These are phyloP conservation scores for Pachyseris speciosa DNA, from an alignment of 64 coral and sea anemone species.

Conservation along the genomic window DNA sequence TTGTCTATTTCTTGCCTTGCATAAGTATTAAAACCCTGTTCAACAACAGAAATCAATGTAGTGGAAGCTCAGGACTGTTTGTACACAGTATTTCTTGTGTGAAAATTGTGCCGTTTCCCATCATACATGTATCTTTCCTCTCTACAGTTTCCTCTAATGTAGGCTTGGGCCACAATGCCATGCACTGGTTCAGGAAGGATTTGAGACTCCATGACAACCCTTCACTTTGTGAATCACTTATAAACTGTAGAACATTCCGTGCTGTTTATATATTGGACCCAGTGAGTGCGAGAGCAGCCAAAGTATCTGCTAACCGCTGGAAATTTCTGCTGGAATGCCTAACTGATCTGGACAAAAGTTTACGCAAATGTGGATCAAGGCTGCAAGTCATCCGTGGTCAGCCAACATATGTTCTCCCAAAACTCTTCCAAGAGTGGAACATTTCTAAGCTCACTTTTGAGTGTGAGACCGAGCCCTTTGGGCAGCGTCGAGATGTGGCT, in stretches of 20 bases:
- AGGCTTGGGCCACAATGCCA: constrained; percentile 68
- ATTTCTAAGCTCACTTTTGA: constrained; percentile 94
- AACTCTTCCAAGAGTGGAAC: constrained; percentile 92
- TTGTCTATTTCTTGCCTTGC: too few relatives aligned
- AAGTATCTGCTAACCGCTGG: constrained; percentile 87
- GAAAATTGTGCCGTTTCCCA: not conserved
- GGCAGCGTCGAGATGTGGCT: constrained; percentile 81
- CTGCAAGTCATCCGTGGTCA: constrained; percentile 94
- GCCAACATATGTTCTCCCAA: constrained; percentile 72
- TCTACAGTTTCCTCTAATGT: constrained; percentile 63
- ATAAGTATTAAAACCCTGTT: too few relatives aligned
- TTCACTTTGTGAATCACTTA: constrained; percentile 80
- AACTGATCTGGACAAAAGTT: constrained; percentile 86
- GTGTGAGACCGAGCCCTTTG: constrained; percentile 95
- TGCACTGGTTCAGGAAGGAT: constrained; percentile 99
- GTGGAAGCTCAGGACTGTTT: too few relatives aligned
- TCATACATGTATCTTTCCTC: not conserved
- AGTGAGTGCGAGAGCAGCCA: constrained; percentile 71
- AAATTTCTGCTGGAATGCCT: constrained; percentile 90
- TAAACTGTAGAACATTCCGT: constrained; percentile 80
- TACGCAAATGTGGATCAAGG: constrained; percentile 85
- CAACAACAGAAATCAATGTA: too few relatives aligned
- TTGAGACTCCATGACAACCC: constrained; percentile 97
- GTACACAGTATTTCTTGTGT: too few relatives aligned
- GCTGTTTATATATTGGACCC: constrained; percentile 97